Evolutionary conservation across 2,888 invertebrate species (phyloP).

Genomic region (Seladonia tumulorum): DNA sequence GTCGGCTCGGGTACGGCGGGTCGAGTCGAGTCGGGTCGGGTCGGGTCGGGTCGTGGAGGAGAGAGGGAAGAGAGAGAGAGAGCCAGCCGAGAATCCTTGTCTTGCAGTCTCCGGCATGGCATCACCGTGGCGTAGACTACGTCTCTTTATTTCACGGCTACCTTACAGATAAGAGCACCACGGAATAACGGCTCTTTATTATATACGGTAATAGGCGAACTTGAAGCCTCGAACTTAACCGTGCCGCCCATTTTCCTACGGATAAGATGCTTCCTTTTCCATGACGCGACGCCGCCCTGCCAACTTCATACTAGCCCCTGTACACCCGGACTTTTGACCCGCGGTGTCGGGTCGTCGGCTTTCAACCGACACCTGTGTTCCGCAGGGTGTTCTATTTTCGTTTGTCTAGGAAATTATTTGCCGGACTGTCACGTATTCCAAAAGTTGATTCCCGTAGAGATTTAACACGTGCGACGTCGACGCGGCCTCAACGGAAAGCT

Average conservation of each 20-base stretch:
- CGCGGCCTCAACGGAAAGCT: too few relatives aligned
- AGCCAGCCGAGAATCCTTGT: conserved; percentile 32
- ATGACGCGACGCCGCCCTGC: background rate
- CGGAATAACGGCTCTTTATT: conserved; percentile 75
- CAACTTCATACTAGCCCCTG: conserved; percentile 32
- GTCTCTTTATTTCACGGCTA: conserved; percentile 73
- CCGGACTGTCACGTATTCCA: background rate
- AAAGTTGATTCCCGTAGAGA: background rate
- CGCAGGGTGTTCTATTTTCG: background rate
- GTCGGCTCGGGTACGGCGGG: background rate
- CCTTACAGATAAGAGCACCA: conserved; percentile 71
- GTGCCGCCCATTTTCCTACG: conserved; percentile 66
- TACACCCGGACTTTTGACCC: conserved; percentile 19
- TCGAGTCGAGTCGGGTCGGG: background rate
- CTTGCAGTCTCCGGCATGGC: conserved; percentile 13
- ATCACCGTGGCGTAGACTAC: conserved; percentile 41
- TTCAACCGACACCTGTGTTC: conserved; percentile 1
- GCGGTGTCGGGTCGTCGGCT: background rate
- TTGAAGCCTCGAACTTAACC: conserved; percentile 72
- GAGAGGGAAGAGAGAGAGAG: background rate
- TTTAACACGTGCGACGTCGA: too few relatives aligned
- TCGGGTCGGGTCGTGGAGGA: background rate
- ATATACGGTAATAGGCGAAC: conserved; percentile 75
- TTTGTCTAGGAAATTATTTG: background rate
- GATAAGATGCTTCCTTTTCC: conserved; percentile 69